Evolutionary conservation across 2,113 vertebrate species (phyloP).

Genomic region (Apteryx owenii): DNA sequence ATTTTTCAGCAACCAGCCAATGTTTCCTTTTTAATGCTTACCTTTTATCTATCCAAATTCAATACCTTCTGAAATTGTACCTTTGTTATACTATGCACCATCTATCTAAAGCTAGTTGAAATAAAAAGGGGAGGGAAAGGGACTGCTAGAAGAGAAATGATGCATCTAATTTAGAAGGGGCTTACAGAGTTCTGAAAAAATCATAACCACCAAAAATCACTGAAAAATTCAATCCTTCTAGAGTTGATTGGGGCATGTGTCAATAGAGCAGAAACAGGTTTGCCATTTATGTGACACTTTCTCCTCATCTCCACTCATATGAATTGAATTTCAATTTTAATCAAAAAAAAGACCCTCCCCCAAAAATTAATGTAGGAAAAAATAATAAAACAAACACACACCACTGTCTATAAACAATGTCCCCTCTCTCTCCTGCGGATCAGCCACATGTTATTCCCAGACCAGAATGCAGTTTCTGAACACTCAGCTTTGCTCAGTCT

Average conservation of each 20-base stretch:
- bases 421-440: background rate
- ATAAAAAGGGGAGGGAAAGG: background rate
- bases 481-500: background rate
- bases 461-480: background rate
- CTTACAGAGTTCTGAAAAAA: background rate
- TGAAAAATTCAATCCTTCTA: constrained; percentile 11
- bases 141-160: background rate
- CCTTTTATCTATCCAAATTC: background rate
- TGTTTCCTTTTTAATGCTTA: background rate
- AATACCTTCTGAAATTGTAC: constrained; percentile 13
- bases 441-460: background rate
- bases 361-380: background rate
- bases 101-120: background rate
- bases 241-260: background rate
- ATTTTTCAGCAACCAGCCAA: background rate
- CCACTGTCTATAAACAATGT: background rate
- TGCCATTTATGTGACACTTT: background rate
- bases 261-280: background rate
- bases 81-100: background rate
- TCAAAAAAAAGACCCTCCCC: background rate
- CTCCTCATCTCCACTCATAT: background rate
- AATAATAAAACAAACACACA: background rate
- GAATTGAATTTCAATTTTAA: background rate
- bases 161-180: background rate
- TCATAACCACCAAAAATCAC: constrained; percentile 5